A percentile compares a stretch with the other conserved stretches of the same genome.
Evolutionary conservation across 2,797 vertebrate genomes (phyloP).

Genomic region (Sebastes ruberrimus): DNA sequence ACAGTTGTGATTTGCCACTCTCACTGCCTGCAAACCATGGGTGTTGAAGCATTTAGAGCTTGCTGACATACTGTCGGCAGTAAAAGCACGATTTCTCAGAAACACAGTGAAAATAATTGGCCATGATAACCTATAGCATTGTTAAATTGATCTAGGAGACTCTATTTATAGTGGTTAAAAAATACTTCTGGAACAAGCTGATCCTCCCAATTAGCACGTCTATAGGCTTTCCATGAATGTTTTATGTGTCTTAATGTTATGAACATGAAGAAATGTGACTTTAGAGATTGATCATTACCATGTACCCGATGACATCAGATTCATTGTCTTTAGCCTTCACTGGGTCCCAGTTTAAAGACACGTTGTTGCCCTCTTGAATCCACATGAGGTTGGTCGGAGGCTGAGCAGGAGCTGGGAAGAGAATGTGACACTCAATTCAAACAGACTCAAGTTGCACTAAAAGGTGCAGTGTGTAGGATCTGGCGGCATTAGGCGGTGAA

Average conservation of each 20-base stretch:
- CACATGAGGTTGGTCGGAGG: constrained; percentile 91
- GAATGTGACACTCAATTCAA: constrained; percentile 22
- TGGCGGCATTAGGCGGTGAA: not conserved
- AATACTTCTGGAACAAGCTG: not conserved
- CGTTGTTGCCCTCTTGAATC: constrained; percentile 95
- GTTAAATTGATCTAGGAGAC: not conserved
- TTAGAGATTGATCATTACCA: constrained; percentile 79
- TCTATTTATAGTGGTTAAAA: not conserved
- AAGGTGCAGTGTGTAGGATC: not conserved
- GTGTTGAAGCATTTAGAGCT: not conserved
- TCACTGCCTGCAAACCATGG: not conserved
- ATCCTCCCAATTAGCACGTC: not conserved
- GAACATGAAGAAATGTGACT: not conserved
- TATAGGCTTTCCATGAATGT: not conserved
- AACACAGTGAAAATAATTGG: not conserved
- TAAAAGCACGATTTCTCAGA: not conserved
- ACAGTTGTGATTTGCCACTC: not conserved
- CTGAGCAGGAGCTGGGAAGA: constrained; percentile 87
- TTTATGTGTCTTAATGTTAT: not conserved
- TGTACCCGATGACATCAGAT: constrained; percentile 96
- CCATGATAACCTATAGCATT: not conserved
- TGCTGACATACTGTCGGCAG: no score
- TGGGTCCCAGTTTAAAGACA: constrained; percentile 93
- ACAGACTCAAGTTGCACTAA: constrained; percentile 2
- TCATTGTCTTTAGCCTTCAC: constrained; percentile 93